Evolutionary conservation across 2,797 vertebrate species (phyloP), one percentile per base, ranked within the genome.

Genomic region (Pangasius larnaudii): DNA sequence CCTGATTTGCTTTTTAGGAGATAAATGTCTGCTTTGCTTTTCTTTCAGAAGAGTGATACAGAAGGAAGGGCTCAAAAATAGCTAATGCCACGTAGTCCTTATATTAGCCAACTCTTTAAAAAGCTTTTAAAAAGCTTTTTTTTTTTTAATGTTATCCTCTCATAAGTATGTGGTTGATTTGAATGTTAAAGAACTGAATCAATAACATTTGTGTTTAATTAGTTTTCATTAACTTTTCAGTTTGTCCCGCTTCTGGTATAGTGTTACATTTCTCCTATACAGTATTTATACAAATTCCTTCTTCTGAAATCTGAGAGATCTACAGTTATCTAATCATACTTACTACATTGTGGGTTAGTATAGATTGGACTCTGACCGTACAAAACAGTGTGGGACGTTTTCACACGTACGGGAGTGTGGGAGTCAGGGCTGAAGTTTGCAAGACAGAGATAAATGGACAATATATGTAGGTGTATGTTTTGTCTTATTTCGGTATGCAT

Each of bases 11-110:
- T 79, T 79, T 79, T 79, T 53, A 51, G 27, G 9, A 79, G n/a
- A 58, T 80, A 58, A 80, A 58, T 58, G 51, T 80, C 77, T 80
- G 53, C 9, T 58, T 58, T 58, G 7, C 51, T 51, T 51, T 77
- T n/a, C 53, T 36, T 80, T 80, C 10, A 36, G 18, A 58, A 79
- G 53, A 79, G 53, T 58, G 53, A 58, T 58, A 58, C 14, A 80
- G 30, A 80, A 56, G n/a, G 4, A 53, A 33, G 14, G 2, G 8
- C 27, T n/a, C 46, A 51, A 51, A 59, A 39, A 72, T 22, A 42
- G 67, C 33, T 71, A 74, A 49, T 75, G 49, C 2, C 30, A 58
- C 10, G 1, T n/a, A 18, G 49, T 30, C 46, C 14, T 30, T 53
- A 53, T 19, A 8, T 51, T 51, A 33, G n/a, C 2, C 3, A 58